phyloP scores from a whole-genome alignment of 2,888 invertebrate genomes.

The Allolobophora icterica region DNA sequence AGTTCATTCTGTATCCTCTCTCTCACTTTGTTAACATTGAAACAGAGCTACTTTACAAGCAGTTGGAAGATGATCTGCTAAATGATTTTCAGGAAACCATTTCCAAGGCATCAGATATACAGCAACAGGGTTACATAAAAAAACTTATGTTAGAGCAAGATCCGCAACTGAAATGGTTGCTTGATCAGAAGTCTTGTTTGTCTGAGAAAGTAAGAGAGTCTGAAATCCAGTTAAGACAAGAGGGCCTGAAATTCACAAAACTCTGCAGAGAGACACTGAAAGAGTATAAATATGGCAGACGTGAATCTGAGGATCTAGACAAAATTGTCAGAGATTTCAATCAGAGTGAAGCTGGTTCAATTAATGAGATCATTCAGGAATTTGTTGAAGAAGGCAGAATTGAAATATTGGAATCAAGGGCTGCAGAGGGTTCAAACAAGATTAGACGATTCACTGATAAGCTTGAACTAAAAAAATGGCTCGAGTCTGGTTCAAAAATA shows the following conservation, averaged over 20 bases:
- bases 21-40: background rate
- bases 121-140: background rate
- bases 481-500: background rate
- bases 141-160: background rate
- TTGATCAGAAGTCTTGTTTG: background rate
- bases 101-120: background rate
- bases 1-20: background rate
- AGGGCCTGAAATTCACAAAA: background rate
- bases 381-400: background rate
- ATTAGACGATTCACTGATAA: slow-evolving; percentile 20
- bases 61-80: background rate
- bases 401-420: background rate
- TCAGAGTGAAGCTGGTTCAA: background rate
- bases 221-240: background rate
- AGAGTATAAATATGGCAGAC: background rate
- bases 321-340: background rate
- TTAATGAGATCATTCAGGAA: background rate
- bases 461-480: background rate
- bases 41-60: background rate
- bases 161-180: background rate
- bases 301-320: background rate
- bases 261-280: background rate
- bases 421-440: background rate
- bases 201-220: background rate
- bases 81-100: background rate